Base-by-base conservation (phyloP, 1,140 invertebrate genomes). In the Pachypsylla venusta region DNA sequence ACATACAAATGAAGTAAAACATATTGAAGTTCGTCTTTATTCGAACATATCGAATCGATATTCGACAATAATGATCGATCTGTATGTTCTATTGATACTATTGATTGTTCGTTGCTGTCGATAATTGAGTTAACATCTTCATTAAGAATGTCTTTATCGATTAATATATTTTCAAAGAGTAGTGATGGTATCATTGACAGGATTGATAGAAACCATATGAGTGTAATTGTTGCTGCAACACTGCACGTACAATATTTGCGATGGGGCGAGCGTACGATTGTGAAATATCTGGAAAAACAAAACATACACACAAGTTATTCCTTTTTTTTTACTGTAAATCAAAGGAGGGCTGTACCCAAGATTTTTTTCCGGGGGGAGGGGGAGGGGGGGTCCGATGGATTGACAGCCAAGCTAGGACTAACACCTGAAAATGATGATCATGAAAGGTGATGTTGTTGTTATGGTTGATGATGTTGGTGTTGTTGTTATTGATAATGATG, bases 181-280 rank as follows among this genome's bases (percentile, higher is more conserved):
- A 73, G 19, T 72, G 70, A 39, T 73, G 67, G 20, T 73, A 78
- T 56, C 72, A 71, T 73, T 56, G 77, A 69, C 3, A 75, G 62
- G 59, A 73, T 70, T 1, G 77, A 77, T 42, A 78, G 69, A 13
- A 77, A 56, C 78, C 78, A 80, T 2, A 79, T 77, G 10, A 69
- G 64, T 1, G 73, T 67, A 25, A 78, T 72, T 4, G 72, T 70
- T 25, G 60, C 62, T 14, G 60, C 54, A 19, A 57, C 58, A 27
- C 61, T 62, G 16, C 61, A 62, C 14, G 58, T 56, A 30, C 54
- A 70, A 22, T 60, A 65, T 60, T 14, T 66, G 60, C 57, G 71
- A 27, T 65, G 68, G 58, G 69, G 73, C 16, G 61, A 64, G 66
- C 63, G 70, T 3, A 79, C 75, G 64, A 80, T 78, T 13, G 76